Conservation (phyloP, 2,888 invertebrate genomes). For the Eueremaeus valkanovi region DNA sequence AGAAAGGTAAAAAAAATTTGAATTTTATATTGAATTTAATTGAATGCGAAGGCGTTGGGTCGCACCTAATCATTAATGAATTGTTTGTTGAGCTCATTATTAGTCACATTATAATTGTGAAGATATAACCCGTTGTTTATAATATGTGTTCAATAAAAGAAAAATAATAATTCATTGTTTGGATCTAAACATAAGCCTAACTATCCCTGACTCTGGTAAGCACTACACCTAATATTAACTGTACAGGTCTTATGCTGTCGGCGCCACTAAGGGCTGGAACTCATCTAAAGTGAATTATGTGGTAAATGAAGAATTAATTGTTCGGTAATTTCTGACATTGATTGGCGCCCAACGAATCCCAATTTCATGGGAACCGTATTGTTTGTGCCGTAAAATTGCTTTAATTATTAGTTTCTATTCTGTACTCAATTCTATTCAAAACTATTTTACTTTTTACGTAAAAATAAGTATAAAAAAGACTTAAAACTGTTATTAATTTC, state of each 20-base stretch:
- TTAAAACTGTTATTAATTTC: too few relatives aligned
- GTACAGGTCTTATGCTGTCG: background rate
- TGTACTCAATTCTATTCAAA: too few relatives aligned
- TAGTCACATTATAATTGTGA: background rate
- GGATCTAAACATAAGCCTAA: background rate
- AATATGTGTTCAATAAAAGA: background rate
- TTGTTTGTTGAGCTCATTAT: background rate
- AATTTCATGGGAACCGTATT: background rate
- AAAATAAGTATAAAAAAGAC: too few relatives aligned
- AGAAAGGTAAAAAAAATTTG: background rate
- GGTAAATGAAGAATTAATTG: slow-evolving; percentile 13
- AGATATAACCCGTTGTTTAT: slow-evolving; percentile 16
- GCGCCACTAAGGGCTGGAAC: slow-evolving; percentile 12
- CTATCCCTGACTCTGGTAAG: slow-evolving; percentile 3
- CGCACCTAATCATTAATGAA: slow-evolving; percentile 7
- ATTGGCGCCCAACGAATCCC: background rate
- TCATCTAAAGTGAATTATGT: background rate
- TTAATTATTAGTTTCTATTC: background rate
- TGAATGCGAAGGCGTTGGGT: background rate
- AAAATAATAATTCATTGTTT: background rate
- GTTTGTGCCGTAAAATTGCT: background rate
- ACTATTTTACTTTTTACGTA: too few relatives aligned
- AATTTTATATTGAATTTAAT: background rate
- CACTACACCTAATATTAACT: background rate
- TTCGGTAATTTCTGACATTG: background rate